phyloP scores from a whole-genome alignment of 53 echinoderm and acorn worm species.

The Paracentrotus lividus region DNA sequence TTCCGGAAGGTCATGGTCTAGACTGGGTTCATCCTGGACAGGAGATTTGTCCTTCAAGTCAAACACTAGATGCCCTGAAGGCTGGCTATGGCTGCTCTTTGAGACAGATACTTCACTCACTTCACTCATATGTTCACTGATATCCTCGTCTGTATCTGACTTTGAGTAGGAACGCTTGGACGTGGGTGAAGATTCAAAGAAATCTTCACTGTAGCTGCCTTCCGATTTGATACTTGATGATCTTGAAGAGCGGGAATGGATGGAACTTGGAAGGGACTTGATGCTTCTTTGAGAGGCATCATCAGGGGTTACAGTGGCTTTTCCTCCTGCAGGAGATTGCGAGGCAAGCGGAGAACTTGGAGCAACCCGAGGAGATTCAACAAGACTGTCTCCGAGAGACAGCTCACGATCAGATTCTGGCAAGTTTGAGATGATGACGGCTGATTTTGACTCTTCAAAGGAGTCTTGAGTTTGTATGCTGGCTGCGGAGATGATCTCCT shows the following conservation, averaged over 20 bases:
- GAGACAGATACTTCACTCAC: slow-evolving; percentile 77
- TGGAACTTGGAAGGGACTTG: slow-evolving; percentile 74
- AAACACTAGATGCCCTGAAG: slow-evolving; percentile 70
- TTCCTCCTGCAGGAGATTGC: neutral
- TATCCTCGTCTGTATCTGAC: slow-evolving; percentile 95
- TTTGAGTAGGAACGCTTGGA: slow-evolving; percentile 70
- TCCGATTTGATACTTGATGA: slow-evolving; percentile 15
- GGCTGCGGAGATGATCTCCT: slow-evolving; percentile 81
- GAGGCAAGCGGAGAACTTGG: neutral
- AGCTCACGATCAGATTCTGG: slow-evolving; percentile 50
- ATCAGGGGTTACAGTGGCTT: slow-evolving; percentile 62
- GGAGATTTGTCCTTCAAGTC: slow-evolving; percentile 60
- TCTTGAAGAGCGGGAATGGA: slow-evolving; percentile 64
- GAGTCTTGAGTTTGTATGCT: slow-evolving; percentile 81
- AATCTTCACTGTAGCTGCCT: slow-evolving; percentile 87
- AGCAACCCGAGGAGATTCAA: neutral
- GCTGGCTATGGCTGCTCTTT: slow-evolving; percentile 72
- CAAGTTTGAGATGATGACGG: slow-evolving; percentile 42
- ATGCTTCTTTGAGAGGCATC: slow-evolving; percentile 73
- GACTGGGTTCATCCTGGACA: slow-evolving; percentile 1
- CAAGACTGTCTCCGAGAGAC: slow-evolving; percentile 5
- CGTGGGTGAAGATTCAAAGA: slow-evolving; percentile 79
- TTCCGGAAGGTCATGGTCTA: slow-evolving; percentile 1
- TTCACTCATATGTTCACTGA: slow-evolving; percentile 95
- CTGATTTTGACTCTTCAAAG: slow-evolving; percentile 68